A percentile compares a stretch with the other conserved stretches of the same genome.
These are phyloP conservation scores for Columbina picui DNA, from an alignment of 2,113 vertebrate genomes.

Conservation along the genomic window DNA sequence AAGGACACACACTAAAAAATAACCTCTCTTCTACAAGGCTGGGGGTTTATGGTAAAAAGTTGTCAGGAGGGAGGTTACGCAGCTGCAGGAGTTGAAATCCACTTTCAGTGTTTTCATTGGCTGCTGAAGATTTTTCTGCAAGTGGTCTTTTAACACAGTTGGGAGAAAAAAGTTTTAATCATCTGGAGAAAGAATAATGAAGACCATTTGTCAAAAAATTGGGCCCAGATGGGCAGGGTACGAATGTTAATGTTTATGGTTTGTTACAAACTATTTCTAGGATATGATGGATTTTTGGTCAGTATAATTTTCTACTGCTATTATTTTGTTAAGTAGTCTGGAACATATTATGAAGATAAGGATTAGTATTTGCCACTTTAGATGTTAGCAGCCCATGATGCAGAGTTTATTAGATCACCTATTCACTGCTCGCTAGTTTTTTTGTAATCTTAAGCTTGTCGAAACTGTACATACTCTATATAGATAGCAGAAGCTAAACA, in stretches of 20 bases:
- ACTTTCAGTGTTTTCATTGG: background rate
- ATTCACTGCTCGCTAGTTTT: background rate
- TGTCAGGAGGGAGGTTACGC: background rate
- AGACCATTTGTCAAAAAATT: background rate
- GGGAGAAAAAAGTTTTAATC: background rate
- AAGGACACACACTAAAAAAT: background rate
- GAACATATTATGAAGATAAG: background rate
- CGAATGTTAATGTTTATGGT: background rate
- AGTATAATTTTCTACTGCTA: background rate
- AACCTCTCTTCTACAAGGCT: background rate
- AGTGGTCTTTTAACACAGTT: background rate
- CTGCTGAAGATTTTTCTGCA: background rate
- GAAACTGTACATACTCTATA: background rate
- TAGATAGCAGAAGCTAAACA: background rate
- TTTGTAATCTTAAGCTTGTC: background rate
- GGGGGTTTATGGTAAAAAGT: background rate
- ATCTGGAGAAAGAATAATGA: background rate
- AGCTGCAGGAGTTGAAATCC: background rate
- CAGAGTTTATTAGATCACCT: background rate
- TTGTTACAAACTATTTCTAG: background rate
- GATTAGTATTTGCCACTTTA: background rate
- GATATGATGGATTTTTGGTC: background rate
- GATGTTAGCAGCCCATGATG: background rate
- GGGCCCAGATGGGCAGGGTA: background rate
- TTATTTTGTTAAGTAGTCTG: background rate